Percentiles rank a stretch among this genome's conserved stretches.
These are phyloP conservation scores for Elaphurus davidianus DNA, from an alignment of 2,113 vertebrate genomes.

Conservation along the genomic window DNA sequence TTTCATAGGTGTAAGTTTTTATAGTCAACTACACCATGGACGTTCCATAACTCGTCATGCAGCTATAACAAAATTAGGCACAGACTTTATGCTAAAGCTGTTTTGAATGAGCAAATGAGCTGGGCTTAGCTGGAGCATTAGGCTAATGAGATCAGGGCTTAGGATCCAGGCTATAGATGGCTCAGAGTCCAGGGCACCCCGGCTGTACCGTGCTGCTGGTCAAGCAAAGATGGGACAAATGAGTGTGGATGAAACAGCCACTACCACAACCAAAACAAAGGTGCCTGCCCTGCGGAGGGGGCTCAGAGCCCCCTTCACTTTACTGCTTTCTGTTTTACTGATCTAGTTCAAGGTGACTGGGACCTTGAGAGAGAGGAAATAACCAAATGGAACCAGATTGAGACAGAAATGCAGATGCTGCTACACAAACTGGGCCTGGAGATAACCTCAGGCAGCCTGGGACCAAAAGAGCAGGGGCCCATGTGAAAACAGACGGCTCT, in stretches of 20 bases:
- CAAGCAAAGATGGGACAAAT: background rate
- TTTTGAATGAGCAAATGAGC: background rate
- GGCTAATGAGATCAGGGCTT: background rate
- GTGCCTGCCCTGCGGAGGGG: background rate
- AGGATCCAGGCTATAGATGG: background rate
- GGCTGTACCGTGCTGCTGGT: background rate
- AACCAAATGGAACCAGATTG: background rate
- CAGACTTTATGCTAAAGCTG: background rate
- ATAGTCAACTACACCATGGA: background rate
- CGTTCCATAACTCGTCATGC: background rate
- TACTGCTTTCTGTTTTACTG: background rate
- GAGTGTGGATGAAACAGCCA: background rate
- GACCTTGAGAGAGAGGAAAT: background rate
- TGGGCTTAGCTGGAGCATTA: background rate
- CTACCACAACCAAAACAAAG: background rate
- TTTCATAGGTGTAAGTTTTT: background rate
- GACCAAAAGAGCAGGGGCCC: background rate
- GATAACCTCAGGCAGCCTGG: background rate
- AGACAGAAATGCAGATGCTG: background rate
- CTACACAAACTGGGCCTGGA: background rate
- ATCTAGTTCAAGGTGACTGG: background rate
- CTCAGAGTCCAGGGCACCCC: background rate
- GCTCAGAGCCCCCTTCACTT: background rate
- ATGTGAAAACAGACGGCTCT: background rate
- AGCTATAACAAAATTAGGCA: background rate